A percentile compares a stretch with the other conserved stretches of the same genome.
phyloP scores from a whole-genome alignment of 2,113 vertebrate genomes.

The Leucosticte australis region DNA sequence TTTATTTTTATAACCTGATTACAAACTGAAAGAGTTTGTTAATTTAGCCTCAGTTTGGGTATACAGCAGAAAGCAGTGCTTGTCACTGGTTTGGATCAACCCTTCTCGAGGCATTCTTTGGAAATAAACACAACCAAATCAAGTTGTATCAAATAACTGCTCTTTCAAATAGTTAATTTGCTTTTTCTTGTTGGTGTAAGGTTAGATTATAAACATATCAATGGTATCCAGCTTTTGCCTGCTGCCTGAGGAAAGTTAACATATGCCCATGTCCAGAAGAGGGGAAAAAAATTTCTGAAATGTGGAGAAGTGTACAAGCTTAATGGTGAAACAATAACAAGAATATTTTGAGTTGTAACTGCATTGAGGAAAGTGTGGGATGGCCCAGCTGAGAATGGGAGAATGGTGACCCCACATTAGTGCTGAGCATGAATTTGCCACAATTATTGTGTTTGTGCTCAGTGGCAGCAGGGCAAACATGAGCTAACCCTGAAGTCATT shows the following conservation, averaged over 20 bases:
- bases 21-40: slow-evolving; percentile 58
- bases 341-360: not conserved
- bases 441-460: accelerated
- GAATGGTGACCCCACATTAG: not conserved
- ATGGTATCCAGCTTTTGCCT: not conserved
- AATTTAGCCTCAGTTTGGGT: slow-evolving; percentile 33
- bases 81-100: slow-evolving; percentile 24
- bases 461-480: not conserved
- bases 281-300: not conserved
- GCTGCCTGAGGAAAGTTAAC: not conserved
- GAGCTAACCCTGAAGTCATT: not conserved
- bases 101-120: not conserved
- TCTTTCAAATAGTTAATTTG: not conserved
- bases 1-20: slow-evolving; percentile 72
- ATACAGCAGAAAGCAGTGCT: slow-evolving; percentile 15
- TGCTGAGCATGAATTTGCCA: not conserved
- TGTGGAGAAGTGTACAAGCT: not conserved
- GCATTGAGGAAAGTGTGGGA: not conserved
- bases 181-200: not conserved
- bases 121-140: slow-evolving; percentile 45
- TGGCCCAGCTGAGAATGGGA: not conserved
- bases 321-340: not conserved
- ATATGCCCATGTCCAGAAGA: not conserved
- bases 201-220: slow-evolving; percentile 33
- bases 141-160: slow-evolving; percentile 36